Evolutionary conservation across 1,140 invertebrate genomes (phyloP).

Genomic region (Metopolophium dirhodum): DNA sequence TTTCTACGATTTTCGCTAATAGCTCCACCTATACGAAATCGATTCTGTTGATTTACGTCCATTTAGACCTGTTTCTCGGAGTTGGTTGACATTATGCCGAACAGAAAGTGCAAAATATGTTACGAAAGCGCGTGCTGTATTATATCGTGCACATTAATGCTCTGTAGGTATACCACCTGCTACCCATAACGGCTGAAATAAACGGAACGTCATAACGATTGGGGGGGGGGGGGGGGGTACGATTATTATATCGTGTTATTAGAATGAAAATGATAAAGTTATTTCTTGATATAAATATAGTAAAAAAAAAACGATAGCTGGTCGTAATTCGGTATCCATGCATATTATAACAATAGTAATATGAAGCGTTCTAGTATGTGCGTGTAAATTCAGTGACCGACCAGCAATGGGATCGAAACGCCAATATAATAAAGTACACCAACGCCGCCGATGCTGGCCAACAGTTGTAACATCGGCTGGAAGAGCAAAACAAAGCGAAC

Average conservation of each 20-base stretch:
- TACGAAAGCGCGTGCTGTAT: background rate
- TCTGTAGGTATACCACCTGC: background rate
- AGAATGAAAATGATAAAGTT: background rate
- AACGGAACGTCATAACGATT: background rate
- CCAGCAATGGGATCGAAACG: background rate
- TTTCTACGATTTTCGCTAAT: background rate
- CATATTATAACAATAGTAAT: too few relatives aligned
- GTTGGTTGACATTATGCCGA: background rate
- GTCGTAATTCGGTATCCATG: background rate
- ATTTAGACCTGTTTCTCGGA: background rate
- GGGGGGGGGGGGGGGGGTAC: background rate
- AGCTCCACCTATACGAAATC: background rate
- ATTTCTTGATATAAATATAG: background rate
- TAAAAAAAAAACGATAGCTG: background rate
- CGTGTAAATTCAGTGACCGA: background rate
- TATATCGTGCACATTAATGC: background rate
- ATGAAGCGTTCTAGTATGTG: background rate
- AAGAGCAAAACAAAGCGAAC: background rate
- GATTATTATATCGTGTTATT: background rate
- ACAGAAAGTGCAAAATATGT: background rate
- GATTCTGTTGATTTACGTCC: background rate
- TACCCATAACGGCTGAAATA: background rate
- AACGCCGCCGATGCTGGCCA: background rate
- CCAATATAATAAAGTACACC: background rate
- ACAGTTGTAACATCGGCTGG: background rate